Percentiles rank a stretch among this genome's conserved stretches.
These are phyloP conservation scores for Synanthedon vespiformis DNA, from an alignment of 2,888 invertebrate species.

Conservation along the genomic window DNA sequence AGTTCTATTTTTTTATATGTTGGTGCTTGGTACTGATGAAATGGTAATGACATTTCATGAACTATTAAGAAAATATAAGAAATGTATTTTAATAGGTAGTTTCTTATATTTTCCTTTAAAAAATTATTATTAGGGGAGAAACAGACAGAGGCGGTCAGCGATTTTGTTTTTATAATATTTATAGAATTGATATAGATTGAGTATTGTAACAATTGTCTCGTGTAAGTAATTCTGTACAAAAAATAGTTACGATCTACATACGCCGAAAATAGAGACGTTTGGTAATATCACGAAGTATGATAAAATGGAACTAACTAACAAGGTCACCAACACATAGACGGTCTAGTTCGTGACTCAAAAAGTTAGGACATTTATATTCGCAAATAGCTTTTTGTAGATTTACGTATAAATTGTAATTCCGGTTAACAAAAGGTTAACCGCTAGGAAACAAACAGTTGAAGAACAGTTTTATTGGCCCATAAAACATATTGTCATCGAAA, in stretches of 20 bases:
- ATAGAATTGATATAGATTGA: no score
- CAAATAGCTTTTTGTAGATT: conserved; percentile 22
- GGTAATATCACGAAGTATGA: neutral
- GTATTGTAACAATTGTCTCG: no score
- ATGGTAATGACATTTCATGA: no score
- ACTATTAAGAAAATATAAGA: no score
- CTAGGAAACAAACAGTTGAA: conserved; percentile 18
- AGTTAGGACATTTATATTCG: conserved; percentile 33
- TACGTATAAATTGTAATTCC: conserved; percentile 39
- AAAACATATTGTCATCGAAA: no score
- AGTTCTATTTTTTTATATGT: no score
- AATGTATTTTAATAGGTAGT: no score
- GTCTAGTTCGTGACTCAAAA: conserved; percentile 39
- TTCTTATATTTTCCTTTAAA: no score
- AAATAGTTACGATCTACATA: neutral
- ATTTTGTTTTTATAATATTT: no score
- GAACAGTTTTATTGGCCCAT: conserved; percentile 5
- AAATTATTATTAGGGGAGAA: no score
- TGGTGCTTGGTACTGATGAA: no score
- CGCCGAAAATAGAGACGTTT: neutral
- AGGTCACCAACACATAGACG: neutral
- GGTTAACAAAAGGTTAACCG: conserved; percentile 33
- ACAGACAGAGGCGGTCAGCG: no score
- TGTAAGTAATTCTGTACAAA: neutral
- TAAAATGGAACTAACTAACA: neutral